These are phyloP conservation scores for Zophobas atratus DNA, from an alignment of 1,140 invertebrate species.

Conservation along the genomic window DNA sequence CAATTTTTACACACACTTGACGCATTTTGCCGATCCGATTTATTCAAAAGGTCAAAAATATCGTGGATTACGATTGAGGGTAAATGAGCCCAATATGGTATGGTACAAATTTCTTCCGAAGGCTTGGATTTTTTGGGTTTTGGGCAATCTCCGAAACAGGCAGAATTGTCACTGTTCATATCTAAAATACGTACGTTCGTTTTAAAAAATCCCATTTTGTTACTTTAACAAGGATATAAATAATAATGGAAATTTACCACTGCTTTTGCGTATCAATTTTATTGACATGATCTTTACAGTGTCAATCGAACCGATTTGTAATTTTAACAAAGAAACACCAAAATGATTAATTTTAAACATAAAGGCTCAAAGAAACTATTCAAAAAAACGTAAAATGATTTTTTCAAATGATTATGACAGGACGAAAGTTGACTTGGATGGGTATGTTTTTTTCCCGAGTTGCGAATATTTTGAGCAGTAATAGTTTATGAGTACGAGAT, in stretches of 20 bases:
- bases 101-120: constrained; percentile 35
- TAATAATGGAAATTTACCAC: constrained; percentile 41
- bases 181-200: constrained; percentile 40
- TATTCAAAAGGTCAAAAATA: constrained; percentile 62
- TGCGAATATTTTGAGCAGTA: not conserved
- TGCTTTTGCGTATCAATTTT: constrained; percentile 46
- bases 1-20: constrained; percentile 64
- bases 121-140: constrained; percentile 58
- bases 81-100: constrained; percentile 60
- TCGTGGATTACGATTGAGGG: constrained; percentile 64
- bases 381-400: constrained; percentile 27
- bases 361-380: constrained; percentile 33
- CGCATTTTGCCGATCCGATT: constrained; percentile 63
- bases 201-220: not conserved
- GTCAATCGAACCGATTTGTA: constrained; percentile 11
- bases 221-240: constrained; percentile 15
- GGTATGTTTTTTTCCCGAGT: constrained; percentile 6
- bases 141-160: constrained; percentile 55
- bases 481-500: not conserved
- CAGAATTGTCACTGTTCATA: constrained; percentile 55
- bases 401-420: constrained; percentile 31
- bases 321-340: constrained; percentile 4
- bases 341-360: constrained; percentile 32
- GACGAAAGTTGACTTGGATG: constrained; percentile 11
- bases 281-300: constrained; percentile 15